Conservation (phyloP, 2,797 vertebrate genomes). For the Acropternis orthonyx region DNA sequence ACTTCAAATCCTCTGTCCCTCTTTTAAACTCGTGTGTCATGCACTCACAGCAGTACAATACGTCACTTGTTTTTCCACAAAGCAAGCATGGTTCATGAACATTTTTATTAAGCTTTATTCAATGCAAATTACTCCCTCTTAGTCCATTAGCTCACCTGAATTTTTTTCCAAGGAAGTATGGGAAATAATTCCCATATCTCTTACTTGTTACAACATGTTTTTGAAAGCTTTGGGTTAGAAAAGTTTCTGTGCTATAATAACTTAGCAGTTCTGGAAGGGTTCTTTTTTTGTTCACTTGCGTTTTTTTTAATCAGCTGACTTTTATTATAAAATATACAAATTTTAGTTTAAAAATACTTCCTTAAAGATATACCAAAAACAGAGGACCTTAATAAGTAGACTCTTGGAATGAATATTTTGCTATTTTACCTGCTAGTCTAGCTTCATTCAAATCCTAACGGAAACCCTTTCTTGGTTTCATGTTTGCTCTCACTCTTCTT, state of each 20-base stretch:
- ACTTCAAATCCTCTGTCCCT: neutral
- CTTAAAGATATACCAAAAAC: neutral
- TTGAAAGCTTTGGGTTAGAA: neutral
- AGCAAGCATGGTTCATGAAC: neutral
- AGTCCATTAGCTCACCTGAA: neutral
- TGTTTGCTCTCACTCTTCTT: neutral
- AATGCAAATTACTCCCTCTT: neutral
- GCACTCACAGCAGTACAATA: neutral
- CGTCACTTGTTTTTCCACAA: neutral
- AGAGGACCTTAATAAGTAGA: neutral
- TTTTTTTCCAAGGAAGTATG: neutral
- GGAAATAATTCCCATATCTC: neutral
- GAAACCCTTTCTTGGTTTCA: neutral
- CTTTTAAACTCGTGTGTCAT: neutral
- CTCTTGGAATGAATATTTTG: neutral
- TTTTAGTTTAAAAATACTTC: neutral
- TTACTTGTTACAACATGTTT: neutral
- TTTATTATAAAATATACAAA: neutral
- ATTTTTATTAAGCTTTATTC: neutral
- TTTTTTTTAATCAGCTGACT: neutral
- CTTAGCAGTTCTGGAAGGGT: fast-evolving
- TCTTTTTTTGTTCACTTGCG: neutral
- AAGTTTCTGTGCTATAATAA: neutral
- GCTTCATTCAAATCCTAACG: neutral
- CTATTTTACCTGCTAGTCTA: neutral